Base-by-base conservation (phyloP, 2,888 invertebrate species). In the Malacosoma neustria region DNA sequence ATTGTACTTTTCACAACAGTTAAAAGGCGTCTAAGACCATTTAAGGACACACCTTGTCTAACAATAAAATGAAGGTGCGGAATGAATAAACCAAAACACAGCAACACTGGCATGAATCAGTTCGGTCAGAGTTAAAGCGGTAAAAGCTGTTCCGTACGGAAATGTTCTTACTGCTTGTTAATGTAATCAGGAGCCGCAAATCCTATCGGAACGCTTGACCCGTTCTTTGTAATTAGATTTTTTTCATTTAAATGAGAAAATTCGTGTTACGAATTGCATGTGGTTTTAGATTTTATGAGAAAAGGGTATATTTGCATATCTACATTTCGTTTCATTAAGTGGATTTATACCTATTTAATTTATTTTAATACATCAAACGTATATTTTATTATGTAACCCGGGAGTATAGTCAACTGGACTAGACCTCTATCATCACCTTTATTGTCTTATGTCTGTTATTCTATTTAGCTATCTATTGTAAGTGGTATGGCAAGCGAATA, bases 181-280 rank as follows among this genome's bases (percentile, higher is more conserved):
- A 77, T 75, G 70, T 69, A 72, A 76, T 76, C 72, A 63, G 55
- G 62, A 60, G 62, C 68, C 69, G 62, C 72, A 73, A 73, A 74
- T 66, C 65, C 66, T 69, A 73, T 73, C 61, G 54, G 48, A 51
- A 49, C 52, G 22, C 22, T 22, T 22, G 22, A 5, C 22, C 7
- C 22, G 22, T 22, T 22, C 22, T 46, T 46, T 51, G 44, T 36
- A 48, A 44, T 45, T 46, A 33, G 40, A 41, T 41, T 48, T 42
- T 44, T 39, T 13, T 31, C 7, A 14, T 13, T 9, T 29, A 11
- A 32, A 6, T 29, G 7, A 14, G 14, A 12, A n/a, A 31, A 36
- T 36, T 31, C 14, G 31, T 14, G 22, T 22, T 22, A 5, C 22
- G 5, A 22, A 22, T 22, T 22, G 22, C 22, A 3, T 22, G 22